Evolutionary conservation across 64 coral and sea anemone genomes (phyloP), one percentile per base, ranked within the genome.

Genomic region (Actinia equina): DNA sequence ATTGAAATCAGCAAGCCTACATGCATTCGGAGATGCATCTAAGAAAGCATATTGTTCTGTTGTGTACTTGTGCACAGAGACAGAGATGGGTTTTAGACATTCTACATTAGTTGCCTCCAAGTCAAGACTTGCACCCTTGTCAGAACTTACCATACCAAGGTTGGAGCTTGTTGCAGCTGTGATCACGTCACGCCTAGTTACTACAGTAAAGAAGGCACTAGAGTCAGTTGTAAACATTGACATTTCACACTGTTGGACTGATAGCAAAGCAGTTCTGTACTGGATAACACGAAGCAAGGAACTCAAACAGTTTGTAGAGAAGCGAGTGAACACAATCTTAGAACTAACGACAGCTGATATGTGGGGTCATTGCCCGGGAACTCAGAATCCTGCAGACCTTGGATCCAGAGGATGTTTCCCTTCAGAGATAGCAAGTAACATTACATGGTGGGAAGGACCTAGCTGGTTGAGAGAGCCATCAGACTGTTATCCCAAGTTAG

Each of bases 241-340:
- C 76, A 65, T 3, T 6, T 65, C 1, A 19, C 37, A 54, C 57
- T 91, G 74, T 4, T 91, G 89, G 84, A 91, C 77, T 22, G 89
- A 86, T 44, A 91, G 89, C 45, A 86, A 78, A 9, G 80, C 77
- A 63, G 90, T 92, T 23, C 82, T 87, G 18, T 74, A 82, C 45
- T 92, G 90, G 90, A 87, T 87, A 22, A 57, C 53, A 20, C 13
- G 74, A 17, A 83, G 42, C 46, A 87, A 71, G 18, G 85, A 92
- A 15, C 86, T 54, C 44, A 92, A 92, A 46, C 90, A 83, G 78
- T 92, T 92, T 54, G 90, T 92, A 19, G 84, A 92, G 59, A 92
- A 92, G 62, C 37, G 90, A 67, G 81, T 87, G 26, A 51, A 83
- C 0, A 51, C 56, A 23, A 92, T 87, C 23, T 85, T 37, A 43